Conservation (phyloP, 2,888 invertebrate species). For the Leptinotarsa rubiginosa region DNA sequence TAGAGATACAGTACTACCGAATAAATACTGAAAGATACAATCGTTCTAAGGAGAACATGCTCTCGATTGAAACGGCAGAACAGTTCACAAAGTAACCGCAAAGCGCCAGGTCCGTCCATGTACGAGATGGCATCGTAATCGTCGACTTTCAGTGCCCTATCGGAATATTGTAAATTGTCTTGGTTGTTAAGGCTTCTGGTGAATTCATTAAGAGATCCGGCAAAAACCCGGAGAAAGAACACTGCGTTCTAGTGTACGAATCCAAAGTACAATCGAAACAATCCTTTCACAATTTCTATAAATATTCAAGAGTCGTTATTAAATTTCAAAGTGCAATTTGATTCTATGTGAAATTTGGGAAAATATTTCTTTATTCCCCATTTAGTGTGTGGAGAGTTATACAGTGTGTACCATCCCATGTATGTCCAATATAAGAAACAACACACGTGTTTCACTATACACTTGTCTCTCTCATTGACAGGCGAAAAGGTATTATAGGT, state of each 20-base stretch:
- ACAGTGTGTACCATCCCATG: too few relatives aligned
- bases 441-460: too few relatives aligned
- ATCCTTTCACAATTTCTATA: too few relatives aligned
- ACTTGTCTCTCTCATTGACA: too few relatives aligned
- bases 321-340: too few relatives aligned
- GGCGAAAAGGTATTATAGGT: too few relatives aligned
- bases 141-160: constrained; percentile 48
- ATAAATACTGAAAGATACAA: constrained; percentile 61
- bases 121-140: constrained; percentile 48
- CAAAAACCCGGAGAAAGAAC: constrained; percentile 3
- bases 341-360: too few relatives aligned
- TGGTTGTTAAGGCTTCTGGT: constrained; percentile 40
- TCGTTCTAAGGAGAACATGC: constrained; percentile 61
- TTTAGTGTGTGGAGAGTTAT: too few relatives aligned
- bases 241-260: background rate
- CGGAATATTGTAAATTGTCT: constrained; percentile 51
- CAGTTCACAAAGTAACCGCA: constrained; percentile 54
- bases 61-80: constrained; percentile 63
- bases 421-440: too few relatives aligned
- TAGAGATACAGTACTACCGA: constrained; percentile 66
- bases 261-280: too few relatives aligned
- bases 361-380: too few relatives aligned
- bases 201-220: constrained; percentile 46
- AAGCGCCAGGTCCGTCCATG: constrained; percentile 52
- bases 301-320: too few relatives aligned